Evolutionary conservation across 2,797 vertebrate genomes (phyloP).

Genomic region (Nannoperca australis): DNA sequence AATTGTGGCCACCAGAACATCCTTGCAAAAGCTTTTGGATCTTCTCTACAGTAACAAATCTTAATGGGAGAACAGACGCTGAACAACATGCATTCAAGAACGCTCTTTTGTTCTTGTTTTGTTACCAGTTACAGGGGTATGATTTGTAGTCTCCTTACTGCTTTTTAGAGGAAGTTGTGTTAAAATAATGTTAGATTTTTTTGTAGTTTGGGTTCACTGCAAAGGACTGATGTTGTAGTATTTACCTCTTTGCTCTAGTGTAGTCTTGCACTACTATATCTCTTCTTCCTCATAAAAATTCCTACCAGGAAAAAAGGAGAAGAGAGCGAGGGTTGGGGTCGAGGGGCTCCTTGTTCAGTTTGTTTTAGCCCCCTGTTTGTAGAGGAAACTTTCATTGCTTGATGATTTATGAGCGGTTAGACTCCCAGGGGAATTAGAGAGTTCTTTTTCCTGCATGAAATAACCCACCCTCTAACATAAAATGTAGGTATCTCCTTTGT

Average conservation of each 20-base stretch:
- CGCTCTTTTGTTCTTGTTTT: constrained; percentile 38
- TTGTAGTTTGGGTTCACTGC: constrained; percentile 30
- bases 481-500: constrained; percentile 68
- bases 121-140: constrained; percentile 30
- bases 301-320: constrained; percentile 63
- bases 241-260: constrained; percentile 59
- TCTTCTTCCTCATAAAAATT: constrained; percentile 83
- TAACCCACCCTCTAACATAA: constrained; percentile 70
- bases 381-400: constrained; percentile 83
- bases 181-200: constrained; percentile 47
- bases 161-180: constrained; percentile 23
- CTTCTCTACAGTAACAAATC: constrained; percentile 38
- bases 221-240: constrained; percentile 56
- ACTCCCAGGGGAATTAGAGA: constrained; percentile 73
- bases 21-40: constrained; percentile 42
- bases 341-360: constrained; percentile 73
- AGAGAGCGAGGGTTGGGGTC: constrained; percentile 48
- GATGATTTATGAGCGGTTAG: constrained; percentile 80
- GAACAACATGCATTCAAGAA: constrained; percentile 25
- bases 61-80: constrained; percentile 29
- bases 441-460: constrained; percentile 70
- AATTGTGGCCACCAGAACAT: constrained; percentile 29
- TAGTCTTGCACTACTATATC: constrained; percentile 48
- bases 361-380: constrained; percentile 82
- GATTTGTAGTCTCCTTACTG: constrained; percentile 30